A percentile compares a stretch with the other conserved stretches of the same genome.
Evolutionary conservation across 2,113 vertebrate species (phyloP).

Genomic region (Macaca mulatta): DNA sequence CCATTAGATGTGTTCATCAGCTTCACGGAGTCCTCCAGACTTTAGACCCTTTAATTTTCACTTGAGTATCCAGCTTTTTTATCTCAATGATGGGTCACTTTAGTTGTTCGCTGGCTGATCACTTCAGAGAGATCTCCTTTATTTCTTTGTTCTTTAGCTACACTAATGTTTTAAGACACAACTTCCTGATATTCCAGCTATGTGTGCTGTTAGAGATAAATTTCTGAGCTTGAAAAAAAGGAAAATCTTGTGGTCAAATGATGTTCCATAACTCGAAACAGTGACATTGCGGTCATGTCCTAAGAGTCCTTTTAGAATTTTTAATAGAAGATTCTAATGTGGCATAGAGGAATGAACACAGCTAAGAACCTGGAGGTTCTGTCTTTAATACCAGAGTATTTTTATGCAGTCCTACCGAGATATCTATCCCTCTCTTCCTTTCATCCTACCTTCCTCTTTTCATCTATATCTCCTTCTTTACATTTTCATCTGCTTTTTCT

Average conservation of each 20-base stretch:
- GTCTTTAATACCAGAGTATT: not conserved
- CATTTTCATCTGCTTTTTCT: not conserved
- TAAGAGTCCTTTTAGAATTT: not conserved
- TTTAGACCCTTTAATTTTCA: not conserved
- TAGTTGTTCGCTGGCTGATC: not conserved
- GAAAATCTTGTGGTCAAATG: not conserved
- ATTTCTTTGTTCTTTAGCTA: not conserved
- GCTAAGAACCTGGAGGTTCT: not conserved
- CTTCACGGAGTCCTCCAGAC: not conserved
- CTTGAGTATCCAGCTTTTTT: not conserved
- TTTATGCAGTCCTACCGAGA: not conserved
- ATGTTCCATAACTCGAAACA: not conserved
- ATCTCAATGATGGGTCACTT: not conserved
- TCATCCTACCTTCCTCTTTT: not conserved
- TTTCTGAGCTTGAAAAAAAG: constrained; percentile 24
- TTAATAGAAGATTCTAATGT: not conserved
- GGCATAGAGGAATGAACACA: not conserved
- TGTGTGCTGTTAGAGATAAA: not conserved
- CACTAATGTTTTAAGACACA: not conserved
- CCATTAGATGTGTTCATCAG: not conserved
- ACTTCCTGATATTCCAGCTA: not conserved
- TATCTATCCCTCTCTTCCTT: not conserved
- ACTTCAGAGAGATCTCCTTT: not conserved
- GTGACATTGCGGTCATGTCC: not conserved
- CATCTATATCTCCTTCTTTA: not conserved